Percentiles rank a stretch among this genome's conserved stretches.
These are phyloP conservation scores for Spheniscus humboldti DNA, from an alignment of 2,797 vertebrate genomes.

Conservation along the genomic window DNA sequence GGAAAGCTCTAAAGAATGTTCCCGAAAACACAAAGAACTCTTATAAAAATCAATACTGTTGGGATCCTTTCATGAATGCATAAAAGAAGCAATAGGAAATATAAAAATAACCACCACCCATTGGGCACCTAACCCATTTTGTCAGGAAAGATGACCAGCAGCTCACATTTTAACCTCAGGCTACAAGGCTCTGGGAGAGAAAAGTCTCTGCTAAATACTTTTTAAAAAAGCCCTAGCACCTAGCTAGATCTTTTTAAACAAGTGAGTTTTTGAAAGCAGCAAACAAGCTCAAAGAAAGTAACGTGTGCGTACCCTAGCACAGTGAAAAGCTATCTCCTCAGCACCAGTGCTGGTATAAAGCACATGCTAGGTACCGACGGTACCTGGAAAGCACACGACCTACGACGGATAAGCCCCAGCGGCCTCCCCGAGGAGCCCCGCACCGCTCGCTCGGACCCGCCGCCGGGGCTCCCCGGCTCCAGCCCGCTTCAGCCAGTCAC, in stretches of 20 bases:
- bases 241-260: neutral
- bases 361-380: neutral
- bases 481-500: neutral
- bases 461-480: neutral
- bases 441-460: neutral
- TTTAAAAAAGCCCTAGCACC: neutral
- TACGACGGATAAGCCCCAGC: neutral
- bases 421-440: neutral
- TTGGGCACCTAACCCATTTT: rapidly evolving
- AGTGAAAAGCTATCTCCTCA: too few relatives aligned
- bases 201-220: neutral
- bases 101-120: too few relatives aligned
- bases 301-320: rapidly evolving
- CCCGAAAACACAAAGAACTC: neutral
- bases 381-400: neutral
- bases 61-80: neutral
- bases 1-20: neutral
- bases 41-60: neutral
- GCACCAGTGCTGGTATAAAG: neutral
- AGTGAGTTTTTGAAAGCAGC: neutral
- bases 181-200: neutral
- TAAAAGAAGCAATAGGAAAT: rapidly evolving
- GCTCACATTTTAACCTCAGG: neutral
- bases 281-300: neutral
- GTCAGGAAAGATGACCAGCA: too few relatives aligned